Conservation (phyloP, 2,113 vertebrate species). For the Stigmatopora nigra region DNA sequence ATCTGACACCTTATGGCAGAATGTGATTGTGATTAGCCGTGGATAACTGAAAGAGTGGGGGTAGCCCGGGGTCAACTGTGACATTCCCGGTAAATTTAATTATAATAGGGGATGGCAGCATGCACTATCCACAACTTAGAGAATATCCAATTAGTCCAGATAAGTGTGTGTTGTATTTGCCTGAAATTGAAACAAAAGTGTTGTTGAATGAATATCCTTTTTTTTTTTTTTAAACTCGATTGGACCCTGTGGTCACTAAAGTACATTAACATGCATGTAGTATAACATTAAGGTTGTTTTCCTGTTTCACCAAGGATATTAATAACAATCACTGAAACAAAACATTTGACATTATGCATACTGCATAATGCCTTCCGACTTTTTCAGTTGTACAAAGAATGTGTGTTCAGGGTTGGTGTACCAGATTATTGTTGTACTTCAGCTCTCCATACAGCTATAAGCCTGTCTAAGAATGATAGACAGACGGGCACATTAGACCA, state of each 20-base stretch:
- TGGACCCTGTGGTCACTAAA: too few species aligned
- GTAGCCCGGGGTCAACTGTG: too few species aligned
- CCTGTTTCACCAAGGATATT: background rate
- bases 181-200: background rate
- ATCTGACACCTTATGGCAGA: too few species aligned
- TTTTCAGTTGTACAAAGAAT: background rate
- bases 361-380: background rate
- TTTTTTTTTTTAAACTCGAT: too few species aligned
- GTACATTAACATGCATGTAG: too few species aligned
- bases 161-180: background rate
- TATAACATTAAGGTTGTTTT: background rate
- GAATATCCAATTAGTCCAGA: background rate
- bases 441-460: constrained; percentile 36
- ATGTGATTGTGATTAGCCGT: too few species aligned
- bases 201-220: too few species aligned
- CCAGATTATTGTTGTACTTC: constrained; percentile 26
- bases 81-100: background rate
- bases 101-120: background rate
- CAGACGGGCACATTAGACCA: constrained; percentile 42
- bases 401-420: constrained; percentile 15
- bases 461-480: constrained; percentile 56
- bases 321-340: background rate
- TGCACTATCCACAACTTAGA: background rate
- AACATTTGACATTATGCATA: constrained; percentile 2
- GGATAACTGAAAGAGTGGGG: too few species aligned